Conservation (phyloP, 2,888 invertebrate species). For the Meteorus colon region DNA sequence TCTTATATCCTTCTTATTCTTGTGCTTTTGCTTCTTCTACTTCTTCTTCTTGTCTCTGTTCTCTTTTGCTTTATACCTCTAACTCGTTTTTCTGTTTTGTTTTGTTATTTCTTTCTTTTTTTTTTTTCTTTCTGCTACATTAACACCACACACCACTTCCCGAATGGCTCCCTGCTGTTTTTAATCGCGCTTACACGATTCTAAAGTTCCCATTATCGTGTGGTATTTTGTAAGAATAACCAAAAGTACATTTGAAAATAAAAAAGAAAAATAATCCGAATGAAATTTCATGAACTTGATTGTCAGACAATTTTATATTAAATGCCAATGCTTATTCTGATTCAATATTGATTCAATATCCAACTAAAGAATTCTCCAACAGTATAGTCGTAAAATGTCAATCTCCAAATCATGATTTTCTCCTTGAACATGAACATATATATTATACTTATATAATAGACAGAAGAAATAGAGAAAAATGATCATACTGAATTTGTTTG, state of each 20-base stretch:
- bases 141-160: slow-evolving; percentile 4
- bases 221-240: slow-evolving; percentile 19
- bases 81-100: background rate
- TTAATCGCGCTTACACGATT: slow-evolving; percentile 39
- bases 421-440: background rate
- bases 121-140: background rate
- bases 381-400: too few relatives aligned
- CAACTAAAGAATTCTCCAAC: too few relatives aligned
- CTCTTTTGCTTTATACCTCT: slow-evolving; percentile 18
- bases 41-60: slow-evolving; percentile 37
- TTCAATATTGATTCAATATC: too few relatives aligned
- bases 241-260: background rate
- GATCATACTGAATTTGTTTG: slow-evolving; percentile 37
- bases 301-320: too few relatives aligned
- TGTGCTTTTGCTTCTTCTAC: slow-evolving; percentile 28
- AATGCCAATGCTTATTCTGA: too few relatives aligned
- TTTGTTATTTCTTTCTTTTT: slow-evolving; percentile 16
- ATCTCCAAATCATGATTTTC: too few relatives aligned
- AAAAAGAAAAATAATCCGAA: too few relatives aligned
- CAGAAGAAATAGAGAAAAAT: slow-evolving; percentile 5
- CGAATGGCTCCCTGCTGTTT: slow-evolving; percentile 28
- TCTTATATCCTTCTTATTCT: slow-evolving; percentile 41
- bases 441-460: background rate
- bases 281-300: too few relatives aligned
- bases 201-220: slow-evolving; percentile 2